These are phyloP conservation scores for Sitta carolinensis DNA, from an alignment of 2,797 vertebrate species.

Conservation along the genomic window DNA sequence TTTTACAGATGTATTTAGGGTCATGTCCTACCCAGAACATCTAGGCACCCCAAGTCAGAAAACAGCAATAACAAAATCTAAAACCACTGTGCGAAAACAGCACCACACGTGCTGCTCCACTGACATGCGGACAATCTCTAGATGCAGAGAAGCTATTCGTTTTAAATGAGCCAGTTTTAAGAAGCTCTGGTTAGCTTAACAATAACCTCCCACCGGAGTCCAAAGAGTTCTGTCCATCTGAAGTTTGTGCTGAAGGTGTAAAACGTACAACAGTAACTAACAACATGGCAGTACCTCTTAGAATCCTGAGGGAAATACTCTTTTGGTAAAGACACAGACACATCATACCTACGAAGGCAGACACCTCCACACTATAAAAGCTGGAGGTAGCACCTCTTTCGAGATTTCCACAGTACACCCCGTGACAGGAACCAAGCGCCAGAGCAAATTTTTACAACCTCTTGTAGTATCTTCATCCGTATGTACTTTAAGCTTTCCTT, in stretches of 20 bases:
- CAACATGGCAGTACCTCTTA: no score
- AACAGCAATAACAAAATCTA: accelerated
- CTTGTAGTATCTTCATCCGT: not conserved
- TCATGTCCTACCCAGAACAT: not conserved
- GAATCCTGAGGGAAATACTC: not conserved
- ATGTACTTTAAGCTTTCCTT: not conserved
- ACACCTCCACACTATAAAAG: not conserved
- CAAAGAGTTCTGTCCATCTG: not conserved
- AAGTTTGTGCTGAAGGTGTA: not conserved
- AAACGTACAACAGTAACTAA: accelerated
- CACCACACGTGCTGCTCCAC: not conserved
- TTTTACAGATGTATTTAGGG: not conserved
- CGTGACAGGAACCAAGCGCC: accelerated
- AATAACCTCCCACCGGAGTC: not conserved
- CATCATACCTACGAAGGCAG: accelerated
- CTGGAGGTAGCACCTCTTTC: not conserved
- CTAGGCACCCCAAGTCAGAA: not conserved
- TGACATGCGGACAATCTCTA: accelerated
- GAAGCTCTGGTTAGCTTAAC: not conserved
- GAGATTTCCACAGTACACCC: not conserved
- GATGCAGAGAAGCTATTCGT: accelerated
- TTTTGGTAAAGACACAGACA: not conserved
- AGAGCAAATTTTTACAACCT: not conserved
- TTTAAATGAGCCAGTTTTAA: not conserved
- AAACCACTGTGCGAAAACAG: not conserved